These are phyloP conservation scores for Argyresthia goedartella DNA, from an alignment of 2,888 invertebrate genomes.

Conservation along the genomic window DNA sequence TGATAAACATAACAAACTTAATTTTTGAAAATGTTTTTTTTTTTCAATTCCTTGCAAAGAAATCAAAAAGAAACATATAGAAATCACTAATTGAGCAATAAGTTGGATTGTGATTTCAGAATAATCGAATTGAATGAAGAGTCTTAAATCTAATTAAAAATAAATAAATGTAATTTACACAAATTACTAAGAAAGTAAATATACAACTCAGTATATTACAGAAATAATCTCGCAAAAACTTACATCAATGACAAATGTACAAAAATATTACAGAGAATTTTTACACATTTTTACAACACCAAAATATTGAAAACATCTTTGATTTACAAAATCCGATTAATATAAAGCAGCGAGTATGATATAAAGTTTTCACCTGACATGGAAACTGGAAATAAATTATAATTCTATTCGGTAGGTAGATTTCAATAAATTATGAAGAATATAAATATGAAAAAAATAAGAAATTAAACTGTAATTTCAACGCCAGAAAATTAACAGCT, in stretches of 20 bases:
- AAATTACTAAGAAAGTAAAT: conserved; percentile 23
- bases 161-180: conserved; percentile 53
- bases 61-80: too few relatives aligned
- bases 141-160: conserved; percentile 36
- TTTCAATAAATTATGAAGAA: background rate
- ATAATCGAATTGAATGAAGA: conserved; percentile 17
- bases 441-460: background rate
- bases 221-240: background rate
- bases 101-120: conserved; percentile 9
- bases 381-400: background rate
- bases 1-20: background rate
- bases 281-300: background rate
- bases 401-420: background rate
- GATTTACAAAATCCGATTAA: background rate
- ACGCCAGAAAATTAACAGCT: too few relatives aligned
- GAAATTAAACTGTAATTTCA: too few relatives aligned
- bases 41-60: too few relatives aligned
- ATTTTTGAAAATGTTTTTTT: conserved; percentile 3
- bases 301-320: background rate
- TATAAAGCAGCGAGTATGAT: background rate
- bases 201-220: conserved; percentile 24
- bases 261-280: background rate
- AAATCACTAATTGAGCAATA: conserved; percentile 6
- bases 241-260: background rate
- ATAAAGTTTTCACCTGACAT: background rate